Base-by-base conservation (phyloP, 2,113 vertebrate genomes). In the Pteruthius melanotis region DNA sequence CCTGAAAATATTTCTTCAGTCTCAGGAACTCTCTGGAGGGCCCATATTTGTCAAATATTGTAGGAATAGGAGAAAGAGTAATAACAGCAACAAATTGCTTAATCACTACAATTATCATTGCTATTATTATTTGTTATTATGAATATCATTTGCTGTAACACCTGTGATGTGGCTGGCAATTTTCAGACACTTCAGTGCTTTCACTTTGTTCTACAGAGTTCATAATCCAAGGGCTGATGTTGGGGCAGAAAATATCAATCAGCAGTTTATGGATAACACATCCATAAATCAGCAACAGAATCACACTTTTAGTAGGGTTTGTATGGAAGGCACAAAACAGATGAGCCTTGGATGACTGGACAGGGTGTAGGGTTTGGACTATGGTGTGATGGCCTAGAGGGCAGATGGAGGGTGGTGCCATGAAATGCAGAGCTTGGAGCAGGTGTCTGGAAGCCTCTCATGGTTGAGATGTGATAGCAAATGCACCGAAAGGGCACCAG, bases 381-480 rank as follows among this genome's bases (percentile, higher is more conserved):
- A 0, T 17, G 39, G 26, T 23, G 24, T 30, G 39, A 17, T 54
- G 47, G n/a, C 39, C 56, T 63, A 44, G 61, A 45, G 39, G 47
- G 39, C 13, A 54, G 23, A 11, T 13, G 49, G 57, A 88, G 11
- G 1, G n/a, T 26, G 35, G n/a, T 54, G 27, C 37, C 10, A 2
- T 21, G n/a, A 53, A 44, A 60, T 11, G 4, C 3, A 10, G 65
- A 24, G 19, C 52, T 68, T 3, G 5, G 64, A 47, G 17, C 35
- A 23, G 65, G 66, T 4, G 5, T 40, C 39, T 87, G 57, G 79
- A 83, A 83, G 28, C 10, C 10, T 69, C 28, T 77, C 33, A 3
- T 11, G 17, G 54, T 0, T 4, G 45, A 27, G 44, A 19, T 0
- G 0, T 65, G 31, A 13, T 7, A 53, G n/a, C 1, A 1, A 74